Percentiles rank a stretch among this genome's conserved stretches.
Evolutionary conservation across 2,797 vertebrate genomes (phyloP).

Genomic region (Odontamblyopus rebecca): DNA sequence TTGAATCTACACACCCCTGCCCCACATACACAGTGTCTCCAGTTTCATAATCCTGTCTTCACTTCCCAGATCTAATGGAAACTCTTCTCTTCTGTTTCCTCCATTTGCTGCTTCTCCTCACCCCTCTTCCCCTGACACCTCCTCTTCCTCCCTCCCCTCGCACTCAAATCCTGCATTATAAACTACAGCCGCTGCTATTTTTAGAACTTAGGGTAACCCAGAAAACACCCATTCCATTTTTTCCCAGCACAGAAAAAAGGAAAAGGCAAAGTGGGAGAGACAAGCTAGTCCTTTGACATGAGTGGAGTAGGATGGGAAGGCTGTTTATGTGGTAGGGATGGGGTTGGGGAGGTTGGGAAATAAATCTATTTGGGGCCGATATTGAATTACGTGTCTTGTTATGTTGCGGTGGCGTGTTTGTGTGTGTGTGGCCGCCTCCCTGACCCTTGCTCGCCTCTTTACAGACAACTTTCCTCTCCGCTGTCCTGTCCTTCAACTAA

Average conservation of each 20-base stretch:
- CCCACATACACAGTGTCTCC: slow-evolving; percentile 30
- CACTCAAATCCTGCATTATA: slow-evolving; percentile 64
- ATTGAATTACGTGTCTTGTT: slow-evolving; percentile 56
- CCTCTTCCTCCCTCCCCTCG: neutral
- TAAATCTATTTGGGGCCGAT: slow-evolving; percentile 59
- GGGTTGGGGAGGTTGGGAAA: slow-evolving; percentile 11
- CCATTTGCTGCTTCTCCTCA: slow-evolving; percentile 9
- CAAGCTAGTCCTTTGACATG: slow-evolving; percentile 31
- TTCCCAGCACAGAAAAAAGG: slow-evolving; percentile 7
- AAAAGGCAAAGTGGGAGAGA: slow-evolving; percentile 7
- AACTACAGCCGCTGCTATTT: slow-evolving; percentile 70
- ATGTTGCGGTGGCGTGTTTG: slow-evolving; percentile 37
- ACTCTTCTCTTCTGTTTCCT: slow-evolving; percentile 42
- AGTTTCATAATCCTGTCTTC: slow-evolving; percentile 52
- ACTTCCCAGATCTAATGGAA: slow-evolving; percentile 42
- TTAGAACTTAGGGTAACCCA: slow-evolving; percentile 73
- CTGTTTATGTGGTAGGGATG: slow-evolving; percentile 39
- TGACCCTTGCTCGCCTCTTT: slow-evolving; percentile 42
- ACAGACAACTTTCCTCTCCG: slow-evolving; percentile 26
- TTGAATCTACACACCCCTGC: slow-evolving; percentile 34
- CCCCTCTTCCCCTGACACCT: neutral
- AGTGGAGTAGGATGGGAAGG: slow-evolving; percentile 42
- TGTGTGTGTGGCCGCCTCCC: slow-evolving; percentile 31
- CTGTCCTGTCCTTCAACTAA: slow-evolving; percentile 25
- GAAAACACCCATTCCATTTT: slow-evolving; percentile 65